Conservation (phyloP, 2,797 vertebrate genomes). For the Leptodactylus fallax region DNA sequence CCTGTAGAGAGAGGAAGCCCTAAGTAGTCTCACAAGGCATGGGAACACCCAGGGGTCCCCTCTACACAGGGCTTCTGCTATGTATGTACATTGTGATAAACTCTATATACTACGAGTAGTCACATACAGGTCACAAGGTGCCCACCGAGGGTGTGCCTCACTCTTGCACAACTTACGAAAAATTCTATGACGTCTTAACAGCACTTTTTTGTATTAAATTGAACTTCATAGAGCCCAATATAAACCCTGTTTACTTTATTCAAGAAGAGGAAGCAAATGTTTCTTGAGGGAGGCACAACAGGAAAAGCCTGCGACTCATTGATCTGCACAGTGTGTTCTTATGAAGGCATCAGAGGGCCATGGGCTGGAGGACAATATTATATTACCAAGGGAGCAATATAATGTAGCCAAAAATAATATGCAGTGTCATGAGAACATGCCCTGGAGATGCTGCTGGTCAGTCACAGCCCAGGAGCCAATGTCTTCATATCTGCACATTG, state of each 20-base stretch:
- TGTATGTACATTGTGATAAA: neutral
- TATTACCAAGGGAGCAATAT: conserved; percentile 48
- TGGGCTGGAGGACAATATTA: conserved; percentile 37
- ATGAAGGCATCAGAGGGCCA: conserved; percentile 41
- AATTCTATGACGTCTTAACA: neutral
- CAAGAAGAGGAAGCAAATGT: conserved; percentile 45
- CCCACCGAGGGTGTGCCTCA: neutral
- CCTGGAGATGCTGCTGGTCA: conserved; percentile 24
- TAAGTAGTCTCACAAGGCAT: neutral
- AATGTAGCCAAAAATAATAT: conserved; percentile 52
- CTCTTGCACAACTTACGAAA: neutral
- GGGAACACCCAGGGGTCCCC: neutral
- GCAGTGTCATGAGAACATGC: conserved; percentile 51
- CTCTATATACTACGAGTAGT: neutral
- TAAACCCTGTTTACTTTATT: conserved; percentile 55
- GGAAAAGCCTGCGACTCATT: conserved; percentile 56
- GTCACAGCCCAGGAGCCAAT: neutral
- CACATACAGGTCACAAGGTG: neutral
- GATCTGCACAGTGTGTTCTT: conserved; percentile 46
- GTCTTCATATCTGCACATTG: conserved; percentile 13
- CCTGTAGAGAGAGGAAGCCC: neutral
- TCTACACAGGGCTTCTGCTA: neutral
- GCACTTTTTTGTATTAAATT: neutral
- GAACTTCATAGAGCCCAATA: conserved; percentile 28
- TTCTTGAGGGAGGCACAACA: conserved; percentile 52